A percentile compares a stretch with the other conserved stretches of the same genome.
Evolutionary conservation across 2,888 invertebrate species (phyloP).

Genomic region (Colostygia pectinataria): DNA sequence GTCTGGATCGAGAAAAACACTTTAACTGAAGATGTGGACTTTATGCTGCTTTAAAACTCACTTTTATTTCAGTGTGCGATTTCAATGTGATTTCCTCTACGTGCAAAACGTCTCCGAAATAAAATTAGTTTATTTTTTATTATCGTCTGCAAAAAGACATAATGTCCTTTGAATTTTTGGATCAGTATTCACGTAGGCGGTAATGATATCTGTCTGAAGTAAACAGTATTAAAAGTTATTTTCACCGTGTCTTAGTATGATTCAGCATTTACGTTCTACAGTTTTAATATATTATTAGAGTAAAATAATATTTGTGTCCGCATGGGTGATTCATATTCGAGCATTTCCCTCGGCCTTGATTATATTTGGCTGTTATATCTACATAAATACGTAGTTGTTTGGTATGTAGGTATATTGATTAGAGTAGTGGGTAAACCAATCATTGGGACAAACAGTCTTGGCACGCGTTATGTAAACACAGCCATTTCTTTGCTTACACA

Average conservation of each 20-base stretch:
- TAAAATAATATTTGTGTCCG: conserved; percentile 21
- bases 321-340: conserved; percentile 25
- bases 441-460: conserved; percentile 61
- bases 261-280: conserved; percentile 22
- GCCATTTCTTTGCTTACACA: conserved; percentile 37
- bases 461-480: conserved; percentile 52
- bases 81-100: conserved; percentile 22
- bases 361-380: conserved; percentile 24
- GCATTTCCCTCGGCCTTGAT: conserved; percentile 31
- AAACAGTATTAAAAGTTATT: conserved; percentile 28
- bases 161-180: conserved; percentile 32
- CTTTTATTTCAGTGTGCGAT: conserved; percentile 31
- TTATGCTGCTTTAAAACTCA: conserved; percentile 50
- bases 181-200: conserved; percentile 24
- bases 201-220: conserved; percentile 25
- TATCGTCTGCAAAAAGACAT: conserved; percentile 21
- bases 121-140: conserved; percentile 22
- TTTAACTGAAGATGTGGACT: conserved; percentile 57
- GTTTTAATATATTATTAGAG: conserved; percentile 23
- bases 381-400: background rate
- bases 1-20: conserved; percentile 74
- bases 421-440: conserved; percentile 49
- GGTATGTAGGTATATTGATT: conserved; percentile 37
- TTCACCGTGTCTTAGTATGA: conserved; percentile 28
- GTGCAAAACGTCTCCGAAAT: conserved; percentile 14